Base-by-base conservation (phyloP, 2,113 vertebrate species). In the Meriones unguiculatus region DNA sequence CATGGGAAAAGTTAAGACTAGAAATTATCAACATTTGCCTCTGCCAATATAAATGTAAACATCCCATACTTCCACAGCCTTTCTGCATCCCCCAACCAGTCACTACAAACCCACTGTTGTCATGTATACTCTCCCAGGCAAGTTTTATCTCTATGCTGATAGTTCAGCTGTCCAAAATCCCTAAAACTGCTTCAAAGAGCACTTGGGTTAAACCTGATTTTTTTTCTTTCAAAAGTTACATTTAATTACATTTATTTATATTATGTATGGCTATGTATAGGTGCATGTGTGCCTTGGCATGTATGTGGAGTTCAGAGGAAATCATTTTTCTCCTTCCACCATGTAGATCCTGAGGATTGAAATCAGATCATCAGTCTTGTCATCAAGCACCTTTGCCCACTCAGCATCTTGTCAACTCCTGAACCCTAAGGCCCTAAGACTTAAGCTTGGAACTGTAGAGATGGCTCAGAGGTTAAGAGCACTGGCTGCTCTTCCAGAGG, bases 1-100 rank as follows among this genome's bases (percentile, higher is more conserved):
- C 32, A 70, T 35, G 3, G 7, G 38, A 95, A 97, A 90, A 82
- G 10, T 28, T 17, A 96, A 17, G 57, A 25, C 62, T 57, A 87
- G 72, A 70, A 75, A 32, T 20, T 84, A 84, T 91, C 77, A 82
- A 75, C 87, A 93, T 41, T 73, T 59, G 41, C 3, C 67, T 25
- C 10, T 77, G 14, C 76, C 90, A 86, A 76, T 0, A 96, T 35
- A 87, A 94, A 90, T 72, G 32, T 76, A 89, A 77, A 92, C 70
- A 89, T 62, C 38, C 25, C 57, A 94, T 62, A 81, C 1, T 38
- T 88, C n/a, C 2, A 62, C 2, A 52, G 3, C 30, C 35, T 67
- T 80, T 77, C 57, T 69, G n/a, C 85, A 10, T 65, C 52, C 24
- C 46, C 38, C 28, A 94, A 13, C 35, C 70, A 46, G 46, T 46